Evolutionary conservation across 1,140 invertebrate genomes (phyloP).

Genomic region (Leucophenga varia): DNA sequence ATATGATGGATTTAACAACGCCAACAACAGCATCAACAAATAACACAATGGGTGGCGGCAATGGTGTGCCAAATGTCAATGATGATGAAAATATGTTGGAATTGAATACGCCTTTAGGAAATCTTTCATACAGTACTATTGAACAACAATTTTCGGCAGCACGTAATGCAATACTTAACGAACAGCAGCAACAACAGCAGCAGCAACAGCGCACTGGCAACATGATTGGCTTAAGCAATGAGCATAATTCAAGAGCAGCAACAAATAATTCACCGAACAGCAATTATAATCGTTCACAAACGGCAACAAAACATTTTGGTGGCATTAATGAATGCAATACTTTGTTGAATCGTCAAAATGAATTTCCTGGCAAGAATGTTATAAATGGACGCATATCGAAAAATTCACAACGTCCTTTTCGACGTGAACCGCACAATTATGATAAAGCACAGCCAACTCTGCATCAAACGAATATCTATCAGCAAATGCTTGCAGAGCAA

Average conservation of each 20-base stretch:
- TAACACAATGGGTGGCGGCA: too few species aligned
- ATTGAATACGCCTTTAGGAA: slow-evolving; percentile 43
- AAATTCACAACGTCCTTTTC: slow-evolving; percentile 40
- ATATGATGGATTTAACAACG: slow-evolving; percentile 40
- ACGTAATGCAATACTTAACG: slow-evolving; percentile 24
- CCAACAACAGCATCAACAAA: slow-evolving; percentile 8
- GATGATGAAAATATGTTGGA: slow-evolving; percentile 51
- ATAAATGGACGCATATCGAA: slow-evolving; percentile 51
- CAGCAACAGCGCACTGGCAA: slow-evolving; percentile 23
- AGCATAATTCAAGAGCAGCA: too few species aligned
- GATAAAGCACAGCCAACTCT: slow-evolving; percentile 54
- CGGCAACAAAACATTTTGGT: slow-evolving; percentile 38
- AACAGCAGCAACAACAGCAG: slow-evolving; percentile 12
- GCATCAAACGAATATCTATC: slow-evolving; percentile 52
- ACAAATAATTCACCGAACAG: neutral
- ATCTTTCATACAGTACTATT: slow-evolving; percentile 32
- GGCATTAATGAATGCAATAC: slow-evolving; percentile 13
- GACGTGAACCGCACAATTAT: slow-evolving; percentile 53
- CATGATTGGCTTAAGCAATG: too few species aligned
- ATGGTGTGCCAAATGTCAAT: slow-evolving; percentile 6
- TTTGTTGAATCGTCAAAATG: slow-evolving; percentile 22
- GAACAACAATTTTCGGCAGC: slow-evolving; percentile 36
- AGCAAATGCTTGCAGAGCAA: slow-evolving; percentile 53
- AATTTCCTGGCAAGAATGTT: slow-evolving; percentile 38
- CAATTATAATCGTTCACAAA: neutral